A percentile compares a stretch with the other conserved stretches of the same genome.
phyloP scores from a whole-genome alignment of 30 jellyfish, hydroid and myxozoan genomes.

The Clytia hemisphaerica region DNA sequence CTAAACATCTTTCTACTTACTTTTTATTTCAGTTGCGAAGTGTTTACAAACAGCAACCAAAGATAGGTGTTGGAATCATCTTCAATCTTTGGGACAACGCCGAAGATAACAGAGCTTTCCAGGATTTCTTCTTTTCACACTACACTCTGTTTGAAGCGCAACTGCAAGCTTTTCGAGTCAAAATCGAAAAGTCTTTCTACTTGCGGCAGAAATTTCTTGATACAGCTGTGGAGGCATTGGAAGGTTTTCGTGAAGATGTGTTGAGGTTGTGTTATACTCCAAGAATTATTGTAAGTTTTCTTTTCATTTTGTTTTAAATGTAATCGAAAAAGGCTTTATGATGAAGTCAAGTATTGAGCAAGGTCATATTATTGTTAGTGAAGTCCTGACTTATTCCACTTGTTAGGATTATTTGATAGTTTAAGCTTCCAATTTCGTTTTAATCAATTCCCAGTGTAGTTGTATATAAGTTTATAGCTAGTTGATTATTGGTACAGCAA shows the following conservation, averaged over 20 bases:
- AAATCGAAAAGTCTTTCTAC: constrained; percentile 75
- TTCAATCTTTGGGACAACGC: constrained; percentile 79
- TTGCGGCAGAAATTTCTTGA: constrained; percentile 62
- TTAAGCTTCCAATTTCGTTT: too few relatives aligned
- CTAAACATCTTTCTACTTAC: not conserved
- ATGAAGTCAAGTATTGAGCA: too few relatives aligned
- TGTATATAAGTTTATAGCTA: too few relatives aligned
- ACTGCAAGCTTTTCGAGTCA: constrained; percentile 50
- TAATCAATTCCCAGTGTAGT: too few relatives aligned
- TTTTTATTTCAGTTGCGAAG: constrained; percentile 21
- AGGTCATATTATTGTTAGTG: too few relatives aligned
- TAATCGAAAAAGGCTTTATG: too few relatives aligned
- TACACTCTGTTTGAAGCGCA: constrained; percentile 82
- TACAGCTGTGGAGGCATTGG: constrained; percentile 83
- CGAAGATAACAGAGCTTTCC: constrained; percentile 86
- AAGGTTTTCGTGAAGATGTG: constrained; percentile 56
- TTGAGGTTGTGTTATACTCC: constrained; percentile 73
- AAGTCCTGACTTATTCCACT: too few relatives aligned
- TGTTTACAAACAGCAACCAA: constrained; percentile 55
- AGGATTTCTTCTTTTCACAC: constrained; percentile 74
- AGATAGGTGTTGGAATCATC: constrained; percentile 82
- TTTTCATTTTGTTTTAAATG: not conserved
- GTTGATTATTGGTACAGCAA: too few relatives aligned
- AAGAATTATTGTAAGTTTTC: constrained; percentile 61
- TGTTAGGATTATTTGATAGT: too few relatives aligned